Evolutionary conservation across 2,797 vertebrate species (phyloP), one percentile per base, ranked within the genome.

Genomic region (Aplochiton taeniatus): DNA sequence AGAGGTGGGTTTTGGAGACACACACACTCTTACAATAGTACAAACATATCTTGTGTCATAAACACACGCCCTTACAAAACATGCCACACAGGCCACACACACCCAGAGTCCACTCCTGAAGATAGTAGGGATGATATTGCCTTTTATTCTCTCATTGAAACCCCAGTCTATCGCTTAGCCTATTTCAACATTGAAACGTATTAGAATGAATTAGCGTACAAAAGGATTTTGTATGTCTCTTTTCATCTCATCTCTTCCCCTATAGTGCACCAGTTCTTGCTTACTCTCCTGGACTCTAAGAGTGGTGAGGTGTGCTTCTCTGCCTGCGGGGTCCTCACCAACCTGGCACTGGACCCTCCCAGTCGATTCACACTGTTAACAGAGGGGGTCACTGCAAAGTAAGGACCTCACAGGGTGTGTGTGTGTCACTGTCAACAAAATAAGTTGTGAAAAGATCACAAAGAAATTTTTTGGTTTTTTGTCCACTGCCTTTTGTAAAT

Each of bases 271-370:
- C 94, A 86, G 87, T 96, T 98, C 70, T 53, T 94, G 71, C 91
- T 97, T 53, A 85, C 93, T 1, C 89, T 99, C 72, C 91, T 99
- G 42, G 96, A 96, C 85, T 94, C 95, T 14, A 95, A 93, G 87
- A 94, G 91, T 71, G 84, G 90, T 9, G 95, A 98, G 18, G 79
- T 97, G 78, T 99, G 98, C 81, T 96, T 95, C 78, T 94, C 94
- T 42, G 95, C 96, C 75, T 97, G 95, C 60, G 98, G 97, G 45
- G 95, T 99, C 74, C 93, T 99, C 77, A 95, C 94, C 63, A 99
- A 99, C 82, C 92, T 98, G 85, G 93, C 95, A 5, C 85, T 91
- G 77, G 94, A 97, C 72, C 87, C 91, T 62, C 84, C 89, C 59
- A 94, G 83, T 79, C 87, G 92, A 71, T 67, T 48, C 73, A 62